These are phyloP conservation scores for Sebastes umbrosus DNA, from an alignment of 2,797 vertebrate genomes.

Conservation along the genomic window DNA sequence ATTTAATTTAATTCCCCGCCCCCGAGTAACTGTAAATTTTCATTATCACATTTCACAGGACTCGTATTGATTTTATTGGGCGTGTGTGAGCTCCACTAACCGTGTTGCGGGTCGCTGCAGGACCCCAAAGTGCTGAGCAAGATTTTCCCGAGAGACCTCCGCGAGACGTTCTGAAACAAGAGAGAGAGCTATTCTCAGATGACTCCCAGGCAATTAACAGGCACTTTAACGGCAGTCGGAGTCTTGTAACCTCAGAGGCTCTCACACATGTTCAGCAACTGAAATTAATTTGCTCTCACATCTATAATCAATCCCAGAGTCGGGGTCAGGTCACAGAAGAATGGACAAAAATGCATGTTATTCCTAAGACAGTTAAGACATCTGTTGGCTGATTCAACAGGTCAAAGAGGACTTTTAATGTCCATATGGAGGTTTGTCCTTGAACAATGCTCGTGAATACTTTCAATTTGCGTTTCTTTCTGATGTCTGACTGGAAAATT, in stretches of 20 bases:
- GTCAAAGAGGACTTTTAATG: background rate
- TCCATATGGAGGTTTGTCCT: background rate
- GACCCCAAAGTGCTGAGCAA: slow-evolving; percentile 91
- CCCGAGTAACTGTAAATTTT: slow-evolving; percentile 21
- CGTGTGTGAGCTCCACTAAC: slow-evolving; percentile 72
- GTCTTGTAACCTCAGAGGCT: slow-evolving; percentile 1
- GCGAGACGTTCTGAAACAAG: slow-evolving; percentile 86
- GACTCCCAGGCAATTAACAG: slow-evolving; percentile 14
- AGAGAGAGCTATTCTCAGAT: slow-evolving; percentile 31
- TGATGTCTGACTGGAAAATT: background rate
- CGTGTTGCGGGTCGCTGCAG: slow-evolving; percentile 84
- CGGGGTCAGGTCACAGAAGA: background rate
- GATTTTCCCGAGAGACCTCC: slow-evolving; percentile 91
- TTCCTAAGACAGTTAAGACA: background rate
- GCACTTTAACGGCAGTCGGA: slow-evolving; percentile 13
- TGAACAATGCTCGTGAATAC: background rate
- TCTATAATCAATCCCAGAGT: slow-evolving; percentile 3
- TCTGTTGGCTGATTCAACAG: background rate
- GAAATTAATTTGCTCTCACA: slow-evolving; percentile 9
- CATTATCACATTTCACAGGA: slow-evolving; percentile 32
- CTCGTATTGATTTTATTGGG: slow-evolving; percentile 34
- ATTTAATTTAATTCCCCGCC: slow-evolving; percentile 9
- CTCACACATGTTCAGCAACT: slow-evolving; percentile 13
- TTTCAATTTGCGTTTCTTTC: slow-evolving; percentile 1
- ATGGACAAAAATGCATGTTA: background rate